phyloP scores from a whole-genome alignment of 2,797 vertebrate genomes.

The Naso thynnoides region DNA sequence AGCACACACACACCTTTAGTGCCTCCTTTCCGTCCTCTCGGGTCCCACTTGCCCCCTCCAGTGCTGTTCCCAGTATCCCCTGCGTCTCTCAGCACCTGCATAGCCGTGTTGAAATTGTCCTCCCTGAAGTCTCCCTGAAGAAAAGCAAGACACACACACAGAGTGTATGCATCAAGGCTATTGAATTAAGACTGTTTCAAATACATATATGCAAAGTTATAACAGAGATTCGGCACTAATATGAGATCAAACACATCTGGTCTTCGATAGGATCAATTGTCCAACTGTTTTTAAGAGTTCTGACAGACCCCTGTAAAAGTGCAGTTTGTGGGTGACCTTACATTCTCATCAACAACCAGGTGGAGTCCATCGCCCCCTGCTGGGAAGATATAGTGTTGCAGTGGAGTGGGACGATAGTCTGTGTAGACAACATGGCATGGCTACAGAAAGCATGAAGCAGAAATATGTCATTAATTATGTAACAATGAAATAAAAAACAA shows the following conservation, averaged over 20 bases:
- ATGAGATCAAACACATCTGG: not conserved
- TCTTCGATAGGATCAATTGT: not conserved
- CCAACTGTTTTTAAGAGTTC: not conserved
- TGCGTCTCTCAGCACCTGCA: conserved; percentile 95
- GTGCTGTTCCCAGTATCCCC: conserved; percentile 86
- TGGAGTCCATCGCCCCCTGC: conserved; percentile 98
- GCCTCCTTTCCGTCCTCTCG: conserved; percentile 94
- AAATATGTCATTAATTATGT: conserved; percentile 7
- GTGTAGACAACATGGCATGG: conserved; percentile 98
- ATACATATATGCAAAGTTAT: not conserved
- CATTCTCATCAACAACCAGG: conserved; percentile 98
- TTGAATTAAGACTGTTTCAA: not conserved
- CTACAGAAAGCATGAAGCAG: conserved; percentile 77
- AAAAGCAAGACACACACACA: conserved; percentile 4
- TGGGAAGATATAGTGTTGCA: conserved; percentile 99
- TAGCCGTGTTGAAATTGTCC: conserved; percentile 99
- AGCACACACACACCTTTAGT: conserved; percentile 88
- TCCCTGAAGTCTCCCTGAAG: conserved; percentile 96
- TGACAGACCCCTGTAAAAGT: not conserved
- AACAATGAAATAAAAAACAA: not conserved
- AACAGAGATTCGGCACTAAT: not conserved
- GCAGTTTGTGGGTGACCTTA: conserved; percentile 75
- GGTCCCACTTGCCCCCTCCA: conserved; percentile 90
- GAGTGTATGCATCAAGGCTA: not conserved
- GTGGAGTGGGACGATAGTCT: conserved; percentile 95